phyloP scores from a whole-genome alignment of 2,888 invertebrate genomes.

The Bugulina stolonifera region DNA sequence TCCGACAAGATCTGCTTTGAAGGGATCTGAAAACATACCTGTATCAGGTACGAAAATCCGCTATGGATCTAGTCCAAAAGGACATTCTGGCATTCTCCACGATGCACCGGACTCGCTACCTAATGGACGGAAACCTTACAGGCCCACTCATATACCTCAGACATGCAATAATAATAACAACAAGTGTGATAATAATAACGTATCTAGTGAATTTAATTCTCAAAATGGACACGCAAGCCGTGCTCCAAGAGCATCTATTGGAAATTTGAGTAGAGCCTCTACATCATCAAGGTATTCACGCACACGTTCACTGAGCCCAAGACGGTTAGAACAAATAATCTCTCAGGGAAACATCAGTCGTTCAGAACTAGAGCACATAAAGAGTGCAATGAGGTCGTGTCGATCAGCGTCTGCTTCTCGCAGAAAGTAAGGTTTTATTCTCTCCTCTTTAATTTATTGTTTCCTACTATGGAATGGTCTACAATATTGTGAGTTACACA shows the following conservation, averaged over 20 bases:
- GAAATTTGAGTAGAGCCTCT: not conserved
- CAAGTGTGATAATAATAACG: not conserved
- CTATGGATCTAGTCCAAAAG: not conserved
- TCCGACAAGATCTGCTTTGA: not conserved
- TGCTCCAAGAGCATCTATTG: not conserved
- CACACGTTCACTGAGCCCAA: not conserved
- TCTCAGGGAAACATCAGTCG: not conserved
- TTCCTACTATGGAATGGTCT: no score
- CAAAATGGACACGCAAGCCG: not conserved
- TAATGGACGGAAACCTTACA: not conserved
- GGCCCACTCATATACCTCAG: not conserved
- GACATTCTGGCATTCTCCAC: no score
- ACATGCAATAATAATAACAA: not conserved
- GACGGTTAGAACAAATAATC: not conserved
- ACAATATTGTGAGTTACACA: no score
- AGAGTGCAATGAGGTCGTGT: not conserved
- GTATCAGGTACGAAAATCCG: not conserved
- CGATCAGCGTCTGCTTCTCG: not conserved
- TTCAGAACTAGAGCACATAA: not conserved
- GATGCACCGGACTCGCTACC: not conserved
- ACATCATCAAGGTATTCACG: not conserved
- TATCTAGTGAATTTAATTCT: not conserved
- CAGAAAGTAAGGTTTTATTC: conserved; percentile 25
- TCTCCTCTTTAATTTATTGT: no score
- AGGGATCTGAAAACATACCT: not conserved